These are phyloP conservation scores for Sebastiscus albofasciatus DNA, from an alignment of 2,797 vertebrate species.

Conservation along the genomic window DNA sequence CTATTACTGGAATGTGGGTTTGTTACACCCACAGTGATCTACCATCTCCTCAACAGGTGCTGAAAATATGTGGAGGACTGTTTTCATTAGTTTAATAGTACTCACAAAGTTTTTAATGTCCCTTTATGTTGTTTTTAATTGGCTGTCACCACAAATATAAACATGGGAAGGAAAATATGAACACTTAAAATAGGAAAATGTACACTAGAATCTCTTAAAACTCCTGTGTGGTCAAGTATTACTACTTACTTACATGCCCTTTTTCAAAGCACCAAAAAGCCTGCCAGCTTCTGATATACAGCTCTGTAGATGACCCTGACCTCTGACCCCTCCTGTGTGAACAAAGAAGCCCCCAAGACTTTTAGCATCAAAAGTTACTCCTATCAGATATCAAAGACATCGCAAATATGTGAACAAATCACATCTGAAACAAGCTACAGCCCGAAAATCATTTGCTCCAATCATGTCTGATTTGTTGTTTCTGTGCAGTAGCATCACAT, in stretches of 20 bases:
- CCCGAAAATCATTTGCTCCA: neutral
- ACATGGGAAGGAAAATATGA: neutral
- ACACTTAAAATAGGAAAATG: neutral
- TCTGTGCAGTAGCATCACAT: conserved; percentile 45
- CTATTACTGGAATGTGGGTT: conserved; percentile 78
- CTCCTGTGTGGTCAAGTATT: neutral
- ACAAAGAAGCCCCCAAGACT: neutral
- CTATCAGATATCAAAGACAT: neutral
- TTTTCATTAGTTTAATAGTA: conserved; percentile 39
- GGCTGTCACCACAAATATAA: neutral
- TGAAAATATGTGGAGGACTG: conserved; percentile 54
- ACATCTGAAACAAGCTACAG: neutral
- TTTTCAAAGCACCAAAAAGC: neutral
- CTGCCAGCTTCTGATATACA: neutral
- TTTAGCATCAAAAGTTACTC: neutral
- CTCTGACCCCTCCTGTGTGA: neutral
- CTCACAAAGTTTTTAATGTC: neutral
- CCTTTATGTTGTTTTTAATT: conserved; percentile 3
- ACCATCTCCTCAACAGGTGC: conserved; percentile 74
- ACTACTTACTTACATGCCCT: neutral
- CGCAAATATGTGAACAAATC: neutral
- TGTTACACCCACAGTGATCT: conserved; percentile 67
- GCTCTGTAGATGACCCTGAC: neutral
- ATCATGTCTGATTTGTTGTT: conserved; percentile 41
- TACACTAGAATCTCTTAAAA: neutral